Conservation (phyloP, 1,140 invertebrate genomes). For the Lepidurus apus region DNA sequence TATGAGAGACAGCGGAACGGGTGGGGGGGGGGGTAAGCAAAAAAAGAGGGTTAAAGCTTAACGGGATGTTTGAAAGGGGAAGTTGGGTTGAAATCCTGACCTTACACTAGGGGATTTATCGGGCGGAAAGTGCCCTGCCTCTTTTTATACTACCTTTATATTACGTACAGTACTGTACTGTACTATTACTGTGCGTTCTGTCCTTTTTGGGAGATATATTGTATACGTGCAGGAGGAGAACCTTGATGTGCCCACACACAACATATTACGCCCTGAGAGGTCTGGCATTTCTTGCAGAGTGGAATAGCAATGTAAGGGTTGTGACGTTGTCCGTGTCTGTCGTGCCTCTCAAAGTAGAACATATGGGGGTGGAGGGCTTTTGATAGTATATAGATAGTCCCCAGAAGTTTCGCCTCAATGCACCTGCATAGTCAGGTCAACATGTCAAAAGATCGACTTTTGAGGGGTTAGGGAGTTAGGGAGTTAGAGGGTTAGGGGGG, state of each 20-base stretch:
- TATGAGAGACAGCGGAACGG: not conserved
- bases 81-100: too few relatives aligned
- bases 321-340: not conserved
- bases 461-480: not conserved
- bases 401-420: slow-evolving; percentile 10
- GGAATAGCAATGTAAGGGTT: not conserved
- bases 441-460: not conserved
- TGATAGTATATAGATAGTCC: not conserved
- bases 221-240: not conserved
- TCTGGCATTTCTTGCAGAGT: not conserved
- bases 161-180: too few relatives aligned
- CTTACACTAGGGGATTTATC: not conserved
- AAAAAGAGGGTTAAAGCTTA: not conserved
- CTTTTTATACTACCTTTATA: not conserved
- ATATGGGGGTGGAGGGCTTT: not conserved
- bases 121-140: slow-evolving; percentile 20
- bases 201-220: too few relatives aligned
- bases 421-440: slow-evolving; percentile 8
- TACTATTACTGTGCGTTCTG: too few relatives aligned
- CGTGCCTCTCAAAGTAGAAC: not conserved
- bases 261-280: not conserved
- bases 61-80: not conserved
- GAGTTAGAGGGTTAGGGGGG: not conserved
- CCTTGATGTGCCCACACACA: slow-evolving; percentile 3
- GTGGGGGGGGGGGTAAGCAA: not conserved